A percentile compares a stretch with the other conserved stretches of the same genome.
phyloP scores from a whole-genome alignment of 2,113 vertebrate genomes.

The Crotophaga sulcirostris region DNA sequence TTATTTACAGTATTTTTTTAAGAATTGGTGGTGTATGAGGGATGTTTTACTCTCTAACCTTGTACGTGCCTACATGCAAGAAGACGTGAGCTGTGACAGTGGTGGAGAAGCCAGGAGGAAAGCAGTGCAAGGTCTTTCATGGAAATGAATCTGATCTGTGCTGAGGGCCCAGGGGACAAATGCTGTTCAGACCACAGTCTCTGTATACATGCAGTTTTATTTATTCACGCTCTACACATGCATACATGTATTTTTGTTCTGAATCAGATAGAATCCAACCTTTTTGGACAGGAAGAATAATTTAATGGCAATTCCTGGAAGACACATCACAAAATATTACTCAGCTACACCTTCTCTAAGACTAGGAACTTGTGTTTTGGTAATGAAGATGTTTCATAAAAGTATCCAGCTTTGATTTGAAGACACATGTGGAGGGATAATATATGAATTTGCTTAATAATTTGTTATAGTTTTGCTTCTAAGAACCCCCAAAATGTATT shows the following conservation, averaged over 20 bases:
- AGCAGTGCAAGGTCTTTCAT: rapidly evolving
- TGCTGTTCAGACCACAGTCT: not conserved
- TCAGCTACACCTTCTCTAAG: not conserved
- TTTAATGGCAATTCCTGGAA: not conserved
- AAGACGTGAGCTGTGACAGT: not conserved
- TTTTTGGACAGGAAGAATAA: not conserved
- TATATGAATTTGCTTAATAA: not conserved
- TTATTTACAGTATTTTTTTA: not conserved
- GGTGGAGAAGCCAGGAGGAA: not conserved
- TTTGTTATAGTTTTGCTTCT: not conserved
- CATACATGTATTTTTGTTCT: not conserved
- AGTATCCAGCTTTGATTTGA: not conserved
- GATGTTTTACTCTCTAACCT: not conserved
- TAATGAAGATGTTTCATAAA: not conserved
- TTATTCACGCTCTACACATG: not conserved
- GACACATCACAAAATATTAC: not conserved
- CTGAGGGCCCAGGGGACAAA: not conserved
- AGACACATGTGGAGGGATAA: not conserved
- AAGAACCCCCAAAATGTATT: not conserved
- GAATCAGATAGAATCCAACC: not conserved
- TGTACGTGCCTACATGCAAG: not conserved
- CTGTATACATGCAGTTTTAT: not conserved
- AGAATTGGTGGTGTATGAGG: not conserved
- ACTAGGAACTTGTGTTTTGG: not conserved
- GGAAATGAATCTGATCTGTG: not conserved